Evolutionary conservation across 2,888 invertebrate genomes (phyloP).

Genomic region (Hyposoter dolosus): DNA sequence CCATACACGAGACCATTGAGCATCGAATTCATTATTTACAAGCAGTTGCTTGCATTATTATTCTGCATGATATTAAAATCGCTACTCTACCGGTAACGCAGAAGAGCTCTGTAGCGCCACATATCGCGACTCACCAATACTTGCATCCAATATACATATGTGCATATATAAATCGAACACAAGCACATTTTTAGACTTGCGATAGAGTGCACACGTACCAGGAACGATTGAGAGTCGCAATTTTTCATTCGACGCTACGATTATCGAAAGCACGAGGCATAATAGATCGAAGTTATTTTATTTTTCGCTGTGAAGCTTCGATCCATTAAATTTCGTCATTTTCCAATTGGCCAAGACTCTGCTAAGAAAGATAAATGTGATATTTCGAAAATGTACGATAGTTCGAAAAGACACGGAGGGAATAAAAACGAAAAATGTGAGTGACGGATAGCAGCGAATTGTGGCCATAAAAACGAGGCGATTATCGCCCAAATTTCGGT

Average conservation of each 20-base stretch:
- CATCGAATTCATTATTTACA: conserved; percentile 3
- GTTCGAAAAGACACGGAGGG: background rate
- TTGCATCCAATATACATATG: conserved; percentile 17
- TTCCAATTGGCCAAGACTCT: background rate
- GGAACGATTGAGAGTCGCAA: conserved; percentile 31
- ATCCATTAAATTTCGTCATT: background rate
- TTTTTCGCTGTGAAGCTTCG: background rate
- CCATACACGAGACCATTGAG: background rate
- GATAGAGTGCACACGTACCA: conserved; percentile 41
- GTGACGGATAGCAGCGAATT: background rate
- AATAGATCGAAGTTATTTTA: background rate
- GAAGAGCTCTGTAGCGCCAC: conserved; percentile 28
- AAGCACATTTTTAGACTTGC: conserved; percentile 25
- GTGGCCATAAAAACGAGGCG: conserved; percentile 13
- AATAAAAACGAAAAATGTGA: background rate
- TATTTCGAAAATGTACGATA: background rate
- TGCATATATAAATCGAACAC: conserved; percentile 21
- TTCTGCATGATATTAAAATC: background rate
- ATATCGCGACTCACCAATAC: conserved; percentile 30
- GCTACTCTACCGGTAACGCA: conserved; percentile 15
- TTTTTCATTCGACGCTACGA: background rate
- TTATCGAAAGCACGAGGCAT: background rate
- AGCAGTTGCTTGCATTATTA: background rate
- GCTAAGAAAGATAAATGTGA: background rate
- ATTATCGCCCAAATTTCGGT: conserved; percentile 4